Percentiles rank a stretch among this genome's conserved stretches.
Evolutionary conservation across 2,888 invertebrate species (phyloP).

Genomic region (Odontomyia ornata): DNA sequence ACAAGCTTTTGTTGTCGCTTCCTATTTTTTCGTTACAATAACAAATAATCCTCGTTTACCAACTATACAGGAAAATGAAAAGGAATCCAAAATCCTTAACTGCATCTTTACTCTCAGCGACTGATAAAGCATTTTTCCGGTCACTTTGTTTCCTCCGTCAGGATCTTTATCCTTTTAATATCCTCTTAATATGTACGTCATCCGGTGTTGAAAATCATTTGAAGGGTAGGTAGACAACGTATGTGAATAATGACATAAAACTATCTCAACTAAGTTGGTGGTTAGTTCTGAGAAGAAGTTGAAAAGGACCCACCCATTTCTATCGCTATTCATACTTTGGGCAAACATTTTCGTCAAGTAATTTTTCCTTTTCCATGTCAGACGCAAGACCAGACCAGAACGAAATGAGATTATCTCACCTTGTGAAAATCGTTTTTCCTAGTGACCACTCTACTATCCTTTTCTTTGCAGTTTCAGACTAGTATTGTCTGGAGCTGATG

Average conservation of each 20-base stretch:
- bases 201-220: not conserved
- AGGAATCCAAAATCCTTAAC: no score
- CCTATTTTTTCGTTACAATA: no score
- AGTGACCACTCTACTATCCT: constrained; percentile 30
- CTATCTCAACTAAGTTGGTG: not conserved
- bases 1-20: no score
- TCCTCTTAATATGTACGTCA: not conserved
- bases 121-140: no score
- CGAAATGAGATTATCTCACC: constrained; percentile 35
- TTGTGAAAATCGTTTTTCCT: constrained; percentile 21
- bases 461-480: not conserved
- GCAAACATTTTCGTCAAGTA: not conserved
- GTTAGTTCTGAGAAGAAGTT: no score
- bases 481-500: not conserved
- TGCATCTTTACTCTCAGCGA: no score
- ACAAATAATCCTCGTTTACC: no score
- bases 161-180: constrained; percentile 1
- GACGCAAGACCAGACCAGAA: not conserved
- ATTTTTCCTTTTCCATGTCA: not conserved
- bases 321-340: no score
- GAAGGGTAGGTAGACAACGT: not conserved
- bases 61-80: no score
- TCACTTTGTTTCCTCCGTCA: not conserved
- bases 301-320: no score
- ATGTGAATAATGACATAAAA: constrained; percentile 20